A percentile compares a stretch with the other conserved stretches of the same genome.
Evolutionary conservation across 2,113 vertebrate genomes (phyloP).

Genomic region (Coregonus clupeaformis): DNA sequence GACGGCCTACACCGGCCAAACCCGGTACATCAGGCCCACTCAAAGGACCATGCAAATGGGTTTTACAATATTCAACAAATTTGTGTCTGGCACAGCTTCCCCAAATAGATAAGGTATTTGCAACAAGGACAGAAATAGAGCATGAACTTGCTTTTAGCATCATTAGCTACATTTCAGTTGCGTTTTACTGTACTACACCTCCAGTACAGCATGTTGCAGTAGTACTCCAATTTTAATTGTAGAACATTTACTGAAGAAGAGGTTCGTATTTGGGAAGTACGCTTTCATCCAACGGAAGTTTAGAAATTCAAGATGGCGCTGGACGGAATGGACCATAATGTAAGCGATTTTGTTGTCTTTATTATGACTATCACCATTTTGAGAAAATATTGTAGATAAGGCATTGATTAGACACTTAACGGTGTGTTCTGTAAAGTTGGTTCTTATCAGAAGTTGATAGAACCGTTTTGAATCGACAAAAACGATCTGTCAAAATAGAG

Average conservation of each 20-base stretch:
- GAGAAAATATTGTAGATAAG: not conserved
- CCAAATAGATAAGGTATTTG: too few relatives aligned
- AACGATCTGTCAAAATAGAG: slow-evolving; percentile 7
- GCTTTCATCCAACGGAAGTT: slow-evolving; percentile 44
- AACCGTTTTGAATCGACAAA: not conserved
- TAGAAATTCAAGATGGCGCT: slow-evolving; percentile 83
- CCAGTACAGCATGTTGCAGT: slow-evolving; percentile 17
- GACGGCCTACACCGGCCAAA: too few relatives aligned
- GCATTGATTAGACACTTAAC: too few relatives aligned
- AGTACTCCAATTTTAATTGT: not conserved
- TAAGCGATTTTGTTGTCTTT: slow-evolving; percentile 56
- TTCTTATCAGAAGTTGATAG: too few relatives aligned
- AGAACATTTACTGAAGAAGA: slow-evolving; percentile 43
- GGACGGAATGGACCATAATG: slow-evolving; percentile 86
- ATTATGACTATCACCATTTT: slow-evolving; percentile 1
- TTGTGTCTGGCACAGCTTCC: too few relatives aligned
- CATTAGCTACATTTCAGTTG: too few relatives aligned
- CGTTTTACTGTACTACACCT: not conserved
- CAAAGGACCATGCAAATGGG: too few relatives aligned
- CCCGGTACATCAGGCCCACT: too few relatives aligned
- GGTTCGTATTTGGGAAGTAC: too few relatives aligned
- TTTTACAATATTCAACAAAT: too few relatives aligned
- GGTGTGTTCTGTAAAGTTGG: not conserved
- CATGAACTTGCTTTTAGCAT: too few relatives aligned
- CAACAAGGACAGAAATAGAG: too few relatives aligned